phyloP scores from a whole-genome alignment of 2,888 invertebrate genomes.

The Ganaspis brasiliensis region DNA sequence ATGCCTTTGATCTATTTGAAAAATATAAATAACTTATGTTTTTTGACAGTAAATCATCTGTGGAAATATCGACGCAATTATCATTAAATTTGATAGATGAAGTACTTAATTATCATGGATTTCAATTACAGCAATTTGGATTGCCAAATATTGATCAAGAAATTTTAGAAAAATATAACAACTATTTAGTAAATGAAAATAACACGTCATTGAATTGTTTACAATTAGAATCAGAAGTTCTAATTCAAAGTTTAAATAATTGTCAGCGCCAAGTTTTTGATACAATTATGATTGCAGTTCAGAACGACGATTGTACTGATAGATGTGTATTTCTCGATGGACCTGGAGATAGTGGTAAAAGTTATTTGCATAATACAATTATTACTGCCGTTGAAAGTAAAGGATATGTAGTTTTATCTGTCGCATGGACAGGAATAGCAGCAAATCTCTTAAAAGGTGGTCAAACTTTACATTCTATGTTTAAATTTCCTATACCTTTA shows the following conservation, averaged over 20 bases:
- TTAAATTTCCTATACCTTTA: background rate
- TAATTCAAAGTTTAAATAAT: no score
- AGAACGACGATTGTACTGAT: background rate
- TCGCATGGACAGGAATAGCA: slow-evolving; percentile 1
- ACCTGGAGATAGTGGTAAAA: background rate
- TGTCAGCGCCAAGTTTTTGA: no score
- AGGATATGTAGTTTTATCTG: background rate
- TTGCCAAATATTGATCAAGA: background rate
- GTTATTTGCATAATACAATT: slow-evolving; percentile 9
- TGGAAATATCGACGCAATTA: background rate
- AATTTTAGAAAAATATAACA: background rate
- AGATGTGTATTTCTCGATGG: background rate
- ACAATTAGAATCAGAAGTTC: no score
- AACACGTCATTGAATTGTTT: background rate
- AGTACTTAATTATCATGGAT: background rate
- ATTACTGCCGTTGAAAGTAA: background rate
- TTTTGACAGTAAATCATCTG: background rate
- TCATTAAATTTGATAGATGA: background rate
- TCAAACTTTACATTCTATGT: background rate
- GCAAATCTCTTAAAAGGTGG: background rate
- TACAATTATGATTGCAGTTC: background rate
- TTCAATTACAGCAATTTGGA: background rate
- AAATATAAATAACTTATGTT: background rate
- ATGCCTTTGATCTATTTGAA: no score
- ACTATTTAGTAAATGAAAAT: background rate